Percentiles rank a stretch among this genome's conserved stretches.
Evolutionary conservation across 1,140 invertebrate species (phyloP).

Genomic region (Microplitis demolitor): DNA sequence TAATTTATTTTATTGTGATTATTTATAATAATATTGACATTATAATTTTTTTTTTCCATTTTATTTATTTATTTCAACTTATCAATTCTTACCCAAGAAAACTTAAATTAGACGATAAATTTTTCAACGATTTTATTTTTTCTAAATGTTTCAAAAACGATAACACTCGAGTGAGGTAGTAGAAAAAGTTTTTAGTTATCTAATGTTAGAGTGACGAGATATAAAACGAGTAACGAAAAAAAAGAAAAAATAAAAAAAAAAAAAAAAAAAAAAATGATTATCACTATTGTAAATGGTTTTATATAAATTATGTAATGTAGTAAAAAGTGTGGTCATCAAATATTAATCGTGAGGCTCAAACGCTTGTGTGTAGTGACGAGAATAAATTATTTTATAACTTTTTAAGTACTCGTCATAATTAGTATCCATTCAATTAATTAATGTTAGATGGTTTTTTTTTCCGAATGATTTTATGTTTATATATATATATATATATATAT

Average conservation of each 20-base stretch:
- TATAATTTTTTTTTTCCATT: not conserved
- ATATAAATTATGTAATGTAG: not conserved
- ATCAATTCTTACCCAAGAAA: not conserved
- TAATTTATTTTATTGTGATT: not conserved
- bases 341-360: not conserved
- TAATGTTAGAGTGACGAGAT: not conserved
- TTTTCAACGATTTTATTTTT: not conserved
- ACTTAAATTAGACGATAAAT: not conserved
- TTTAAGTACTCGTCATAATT: constrained; percentile 36
- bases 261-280: not conserved
- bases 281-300: not conserved
- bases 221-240: not conserved
- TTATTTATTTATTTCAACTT: too few species aligned
- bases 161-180: not conserved
- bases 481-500: too few species aligned
- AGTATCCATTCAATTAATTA: constrained; percentile 32
- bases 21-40: not conserved
- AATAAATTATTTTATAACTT: constrained; percentile 27
- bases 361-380: constrained; percentile 10
- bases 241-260: not conserved
- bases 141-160: not conserved
- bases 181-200: not conserved
- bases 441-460: constrained; percentile 8
- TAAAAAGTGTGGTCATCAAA: not conserved
- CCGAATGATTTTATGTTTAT: not conserved